Conservation (phyloP, 2,888 invertebrate species). For the Microplitis deprimator region DNA sequence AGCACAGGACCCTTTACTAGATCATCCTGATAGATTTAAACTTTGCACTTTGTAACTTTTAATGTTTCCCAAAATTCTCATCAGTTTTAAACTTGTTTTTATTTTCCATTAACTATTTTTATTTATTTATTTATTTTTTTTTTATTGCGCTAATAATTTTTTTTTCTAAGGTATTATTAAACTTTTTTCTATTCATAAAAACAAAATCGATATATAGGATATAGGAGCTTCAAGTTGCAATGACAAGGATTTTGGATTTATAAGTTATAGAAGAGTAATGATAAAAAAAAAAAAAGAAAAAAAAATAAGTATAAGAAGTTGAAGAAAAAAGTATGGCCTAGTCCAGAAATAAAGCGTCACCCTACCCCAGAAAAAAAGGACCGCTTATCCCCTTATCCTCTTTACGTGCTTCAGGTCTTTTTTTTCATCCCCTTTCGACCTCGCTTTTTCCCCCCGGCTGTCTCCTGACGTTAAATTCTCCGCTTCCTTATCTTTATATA, state of each 20-base stretch:
- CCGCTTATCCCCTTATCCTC: conserved; percentile 50
- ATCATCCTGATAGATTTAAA: conserved; percentile 65
- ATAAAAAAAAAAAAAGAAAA: background rate
- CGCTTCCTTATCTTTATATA: conserved; percentile 22
- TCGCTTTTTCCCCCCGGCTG: conserved; percentile 34
- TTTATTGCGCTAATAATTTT: background rate
- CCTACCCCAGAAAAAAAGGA: conserved; percentile 21
- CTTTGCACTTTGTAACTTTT: conserved; percentile 70
- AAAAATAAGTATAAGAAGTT: background rate
- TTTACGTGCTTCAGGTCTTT: conserved; percentile 46
- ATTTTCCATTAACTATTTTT: background rate
- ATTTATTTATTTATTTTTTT: background rate
- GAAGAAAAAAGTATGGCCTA: background rate
- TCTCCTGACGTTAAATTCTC: conserved; percentile 30
- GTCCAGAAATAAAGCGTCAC: background rate
- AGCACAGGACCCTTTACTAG: conserved; percentile 63
- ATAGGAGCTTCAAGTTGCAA: background rate
- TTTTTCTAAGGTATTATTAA: background rate
- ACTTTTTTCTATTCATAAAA: too few relatives aligned
- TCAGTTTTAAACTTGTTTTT: background rate
- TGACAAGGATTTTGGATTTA: conserved; percentile 2
- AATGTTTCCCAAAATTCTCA: conserved; percentile 53
- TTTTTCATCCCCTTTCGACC: conserved; percentile 32
- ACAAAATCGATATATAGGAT: too few relatives aligned
- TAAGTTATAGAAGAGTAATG: conserved; percentile 20